Evolutionary conservation across 2,113 vertebrate genomes (phyloP), one percentile per base, ranked within the genome.

Genomic region (Craseonycteris thonglongyai): DNA sequence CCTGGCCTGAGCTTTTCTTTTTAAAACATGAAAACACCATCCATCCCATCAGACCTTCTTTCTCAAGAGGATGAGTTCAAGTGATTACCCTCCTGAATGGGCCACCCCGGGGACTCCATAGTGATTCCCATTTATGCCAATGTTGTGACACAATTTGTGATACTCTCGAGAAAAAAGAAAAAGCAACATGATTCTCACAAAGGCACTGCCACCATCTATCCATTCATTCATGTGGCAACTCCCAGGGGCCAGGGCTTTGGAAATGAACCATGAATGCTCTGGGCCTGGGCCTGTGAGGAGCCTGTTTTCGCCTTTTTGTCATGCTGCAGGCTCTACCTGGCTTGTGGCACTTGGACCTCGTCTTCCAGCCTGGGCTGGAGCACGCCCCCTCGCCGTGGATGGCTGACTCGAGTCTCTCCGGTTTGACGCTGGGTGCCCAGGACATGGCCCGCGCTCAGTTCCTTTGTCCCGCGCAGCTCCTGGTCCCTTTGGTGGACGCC

Each of bases 361-460:
- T 59, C 49, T 51, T 22, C 13, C 28, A 0, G 14, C 15, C 6
- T 11, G 35, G 81, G 45, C 9, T 45, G 22, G 42, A n/a, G 19
- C 13, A 5, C 7, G 7, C 1, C 3, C 3, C 13, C 26, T 81
- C 15, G 16, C 1, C 26, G 3, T 1, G 4, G 35, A 40, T 24
- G 33, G 3, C 65, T 72, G 12, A 63, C 3, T n/a, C 66, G 24
- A n/a, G 14, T 56, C 72, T 81, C 66, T 79, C 14, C 40, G 14
- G 16, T 24, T 33, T 42, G 56, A 30, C 42, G 11, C 5, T 79
- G 49, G 59, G 13, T 3, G 16, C 3, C 30, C 13, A n/a, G 74
- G 16, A 35, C 14, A 19, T 0, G 6, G 24, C 19, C 49, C 5
- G 24, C 22, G 2, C n/a, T 66, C 3, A 6, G 16, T 22, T 69